phyloP scores from a whole-genome alignment of 1,140 invertebrate genomes.

The Palaemon carinicauda region DNA sequence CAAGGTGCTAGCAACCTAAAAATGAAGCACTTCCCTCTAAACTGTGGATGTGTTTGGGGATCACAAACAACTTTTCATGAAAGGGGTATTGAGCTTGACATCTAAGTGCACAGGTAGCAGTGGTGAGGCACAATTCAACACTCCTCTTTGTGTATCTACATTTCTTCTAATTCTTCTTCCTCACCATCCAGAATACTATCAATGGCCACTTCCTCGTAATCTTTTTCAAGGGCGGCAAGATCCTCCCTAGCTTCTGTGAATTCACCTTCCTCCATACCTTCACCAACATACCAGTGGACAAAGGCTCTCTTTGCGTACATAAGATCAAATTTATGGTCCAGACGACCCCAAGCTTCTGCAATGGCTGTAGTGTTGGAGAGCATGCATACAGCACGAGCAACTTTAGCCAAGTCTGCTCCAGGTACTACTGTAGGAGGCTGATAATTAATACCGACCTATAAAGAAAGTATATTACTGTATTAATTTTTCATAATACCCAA shows the following conservation, averaged over 20 bases:
- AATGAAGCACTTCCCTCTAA: too few relatives aligned
- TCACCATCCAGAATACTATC: neutral
- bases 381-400: neutral
- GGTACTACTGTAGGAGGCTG: neutral
- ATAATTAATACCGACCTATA: neutral
- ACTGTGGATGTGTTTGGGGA: too few relatives aligned
- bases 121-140: too few relatives aligned
- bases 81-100: too few relatives aligned
- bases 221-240: neutral
- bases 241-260: neutral
- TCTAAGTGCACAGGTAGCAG: too few relatives aligned
- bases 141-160: neutral
- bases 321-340: slow-evolving; percentile 71
- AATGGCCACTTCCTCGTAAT: neutral
- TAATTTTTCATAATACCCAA: neutral
- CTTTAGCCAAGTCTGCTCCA: neutral
- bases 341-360: slow-evolving; percentile 67
- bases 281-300: slow-evolving; percentile 66
- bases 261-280: slow-evolving; percentile 68
- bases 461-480: neutral
- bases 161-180: neutral
- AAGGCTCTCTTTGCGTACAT: slow-evolving; percentile 58
- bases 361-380: slow-evolving; percentile 29
- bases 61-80: too few relatives aligned
- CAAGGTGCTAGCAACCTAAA: too few relatives aligned